phyloP scores from a whole-genome alignment of 1,140 invertebrate genomes.

The Zaprionus capensis region DNA sequence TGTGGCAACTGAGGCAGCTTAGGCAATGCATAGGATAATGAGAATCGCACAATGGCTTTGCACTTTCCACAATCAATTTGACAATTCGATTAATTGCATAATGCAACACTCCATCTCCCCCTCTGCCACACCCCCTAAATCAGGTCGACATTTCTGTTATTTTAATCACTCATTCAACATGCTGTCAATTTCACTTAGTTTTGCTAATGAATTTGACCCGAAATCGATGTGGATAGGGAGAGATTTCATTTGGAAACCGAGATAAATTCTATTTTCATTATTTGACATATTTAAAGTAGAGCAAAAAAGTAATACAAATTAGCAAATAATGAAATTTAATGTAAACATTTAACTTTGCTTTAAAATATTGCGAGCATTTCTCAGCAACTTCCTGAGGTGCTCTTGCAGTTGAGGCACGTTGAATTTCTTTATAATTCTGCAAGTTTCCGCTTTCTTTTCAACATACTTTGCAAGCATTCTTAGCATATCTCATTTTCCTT shows the following conservation, averaged over 20 bases:
- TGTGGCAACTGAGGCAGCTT: too few relatives aligned
- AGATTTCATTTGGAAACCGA: background rate
- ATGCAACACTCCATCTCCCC: background rate
- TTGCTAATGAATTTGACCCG: background rate
- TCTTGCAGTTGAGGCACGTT: background rate
- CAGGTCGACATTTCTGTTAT: background rate
- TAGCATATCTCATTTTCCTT: background rate
- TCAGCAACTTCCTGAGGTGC: background rate
- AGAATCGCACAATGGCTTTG: background rate
- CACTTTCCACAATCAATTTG: background rate
- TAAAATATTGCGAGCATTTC: background rate
- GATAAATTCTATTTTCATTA: background rate
- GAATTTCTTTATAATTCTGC: background rate
- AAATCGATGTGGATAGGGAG: background rate
- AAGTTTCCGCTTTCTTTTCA: background rate
- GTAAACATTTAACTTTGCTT: background rate
- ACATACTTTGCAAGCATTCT: background rate
- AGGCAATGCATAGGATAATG: background rate
- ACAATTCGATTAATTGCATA: conserved; percentile 3
- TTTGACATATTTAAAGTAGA: background rate
- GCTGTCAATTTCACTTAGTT: background rate
- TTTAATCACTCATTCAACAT: background rate
- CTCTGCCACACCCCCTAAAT: background rate
- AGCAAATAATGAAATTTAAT: background rate
- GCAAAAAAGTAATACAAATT: background rate